These are phyloP conservation scores for Himalopsyche phryganea DNA, from an alignment of 1,140 invertebrate genomes.

Conservation along the genomic window DNA sequence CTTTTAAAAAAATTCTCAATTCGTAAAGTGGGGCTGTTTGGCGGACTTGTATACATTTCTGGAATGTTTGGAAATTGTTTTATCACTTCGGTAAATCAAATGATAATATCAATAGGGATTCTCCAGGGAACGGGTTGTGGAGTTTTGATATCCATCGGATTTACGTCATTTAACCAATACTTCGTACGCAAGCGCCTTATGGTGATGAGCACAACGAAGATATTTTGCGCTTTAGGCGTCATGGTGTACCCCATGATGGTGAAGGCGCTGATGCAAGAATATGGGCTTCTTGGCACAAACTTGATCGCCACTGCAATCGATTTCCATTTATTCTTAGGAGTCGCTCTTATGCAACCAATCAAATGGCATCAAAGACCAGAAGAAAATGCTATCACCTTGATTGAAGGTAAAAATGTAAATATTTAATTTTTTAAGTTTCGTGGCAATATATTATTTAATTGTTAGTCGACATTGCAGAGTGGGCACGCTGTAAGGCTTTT, in stretches of 20 bases:
- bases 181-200: neutral
- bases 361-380: constrained; percentile 9
- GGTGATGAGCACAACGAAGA: constrained; percentile 10
- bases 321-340: neutral
- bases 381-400: neutral
- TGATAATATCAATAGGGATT: constrained; percentile 47
- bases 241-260: constrained; percentile 11
- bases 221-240: neutral
- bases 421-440: too few relatives aligned
- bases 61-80: constrained; percentile 56
- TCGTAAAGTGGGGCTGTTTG: constrained; percentile 55
- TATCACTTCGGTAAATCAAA: constrained; percentile 51
- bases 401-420: too few relatives aligned
- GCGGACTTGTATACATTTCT: constrained; percentile 52
- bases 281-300: constrained; percentile 12
- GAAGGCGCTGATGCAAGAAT: neutral
- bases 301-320: constrained; percentile 2
- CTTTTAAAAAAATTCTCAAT: constrained; percentile 54
- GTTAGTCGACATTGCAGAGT: too few relatives aligned
- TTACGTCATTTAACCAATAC: constrained; percentile 14
- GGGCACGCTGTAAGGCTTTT: too few relatives aligned
- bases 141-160: neutral
- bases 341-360: constrained; percentile 3
- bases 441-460: too few relatives aligned
- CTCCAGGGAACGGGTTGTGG: constrained; percentile 3